Base-by-base conservation (phyloP, 2,113 vertebrate genomes). In the Onychostruthus taczanowskii region DNA sequence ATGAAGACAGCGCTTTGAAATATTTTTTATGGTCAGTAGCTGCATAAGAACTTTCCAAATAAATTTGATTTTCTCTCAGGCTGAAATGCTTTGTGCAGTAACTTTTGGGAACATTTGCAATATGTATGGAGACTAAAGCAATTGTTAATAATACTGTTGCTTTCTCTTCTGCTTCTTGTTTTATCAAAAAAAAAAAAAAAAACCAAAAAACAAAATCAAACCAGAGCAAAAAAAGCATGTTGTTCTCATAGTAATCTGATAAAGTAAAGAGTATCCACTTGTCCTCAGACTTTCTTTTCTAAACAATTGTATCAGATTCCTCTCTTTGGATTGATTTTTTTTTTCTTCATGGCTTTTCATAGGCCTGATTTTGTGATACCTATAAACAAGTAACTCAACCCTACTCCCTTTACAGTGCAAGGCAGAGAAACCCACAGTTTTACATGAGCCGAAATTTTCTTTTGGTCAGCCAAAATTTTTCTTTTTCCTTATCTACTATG, bases 1-100 rank as follows among this genome's bases (percentile, higher is more conserved):
- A 87, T 49, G 12, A 74, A 92, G 83, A 74, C 17, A 77, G 43
- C 39, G 19, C 75, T 93, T 85, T 83, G 72, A 88, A 87, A 84
- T 66, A 13, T 22, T 59, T 82, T 93, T 82, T 69, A 76, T 55
- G 52, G 70, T 84, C 62, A 70, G 84, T 76, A 80, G 87, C 67
- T 94, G 43, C 63, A 39, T 76, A 68, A 62, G 44, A 74, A 77
- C 33, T 78, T 90, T 22, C 37, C 43, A 79, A 78, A 75, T 58
- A 88, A 90, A 86, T 94, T 59, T 5, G 7, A 4, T 93, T 82
- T 90, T 59, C 62, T 70, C 26, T 73, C 50, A 63, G 35, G 33
- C 82, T 83, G 82, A 70, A 21, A 23, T 41, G n/a, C 24, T 90
- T 89, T 79, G 22, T 70, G 72, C 39, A 33, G 46, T 66, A 49